Percentiles rank a stretch among this genome's conserved stretches.
Conservation (phyloP, 2,113 vertebrate species). For the human (Homo sapiens) region GRCh38 chr17:80477001-80477500, state of each 20-base stretch:
- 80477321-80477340: neutral
- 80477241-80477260: neutral
- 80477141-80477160: neutral
- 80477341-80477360: neutral
- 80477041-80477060: neutral
- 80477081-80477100: neutral
- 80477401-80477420: neutral
- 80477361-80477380: neutral
- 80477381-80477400: neutral
- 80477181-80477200: neutral
- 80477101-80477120: neutral
- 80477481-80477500: neutral
- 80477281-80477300: neutral
- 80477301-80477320: neutral
- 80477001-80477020: neutral
- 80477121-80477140: neutral
- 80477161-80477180: neutral
- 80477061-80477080: neutral
- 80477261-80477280: neutral
- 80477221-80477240: neutral
- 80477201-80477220: neutral
- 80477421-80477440: neutral
- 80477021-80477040: too few relatives aligned
- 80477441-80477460: neutral
- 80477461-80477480: neutral